Conservation (phyloP, 2,888 invertebrate species). For the Operophtera brumata region DNA sequence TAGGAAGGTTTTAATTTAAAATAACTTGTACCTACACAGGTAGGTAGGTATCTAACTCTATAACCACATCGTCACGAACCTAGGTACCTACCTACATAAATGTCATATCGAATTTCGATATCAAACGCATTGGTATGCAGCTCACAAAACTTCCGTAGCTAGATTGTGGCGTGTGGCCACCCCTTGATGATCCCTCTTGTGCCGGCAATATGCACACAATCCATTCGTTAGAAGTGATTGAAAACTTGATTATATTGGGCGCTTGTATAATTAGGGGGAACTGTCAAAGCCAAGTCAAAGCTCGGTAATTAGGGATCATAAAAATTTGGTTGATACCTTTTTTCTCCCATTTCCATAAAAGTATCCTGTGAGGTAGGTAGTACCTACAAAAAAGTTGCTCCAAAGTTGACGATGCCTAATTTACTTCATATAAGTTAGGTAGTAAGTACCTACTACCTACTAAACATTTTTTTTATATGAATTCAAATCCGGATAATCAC, state of each 20-base stretch:
- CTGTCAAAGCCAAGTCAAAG: slow-evolving; percentile 20
- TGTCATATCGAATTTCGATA: slow-evolving; percentile 31
- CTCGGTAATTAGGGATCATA: slow-evolving; percentile 13
- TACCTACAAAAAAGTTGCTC: no score
- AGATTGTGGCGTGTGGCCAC: slow-evolving; percentile 42
- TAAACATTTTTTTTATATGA: no score
- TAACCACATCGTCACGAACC: slow-evolving; percentile 11
- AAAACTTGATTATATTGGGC: slow-evolving; percentile 29
- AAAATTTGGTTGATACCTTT: neutral
- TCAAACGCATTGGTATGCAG: slow-evolving; percentile 44
- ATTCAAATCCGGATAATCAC: no score
- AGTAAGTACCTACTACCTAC: no score
- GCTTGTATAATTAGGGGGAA: slow-evolving; percentile 23
- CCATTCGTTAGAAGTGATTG: slow-evolving; percentile 47
- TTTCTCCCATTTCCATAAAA: no score
- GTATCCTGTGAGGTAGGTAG: no score
- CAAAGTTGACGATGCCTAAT: no score
- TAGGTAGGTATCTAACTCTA: neutral
- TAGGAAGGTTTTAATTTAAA: no score
- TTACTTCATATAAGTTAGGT: no score
- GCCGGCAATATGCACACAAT: slow-evolving; percentile 49
- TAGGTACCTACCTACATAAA: slow-evolving; percentile 26
- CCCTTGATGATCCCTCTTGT: slow-evolving; percentile 62
- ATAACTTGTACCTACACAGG: no score
- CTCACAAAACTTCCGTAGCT: slow-evolving; percentile 42